These are phyloP conservation scores for Macrostomum lignano DNA, from an alignment of 1,140 invertebrate genomes.

Conservation along the genomic window DNA sequence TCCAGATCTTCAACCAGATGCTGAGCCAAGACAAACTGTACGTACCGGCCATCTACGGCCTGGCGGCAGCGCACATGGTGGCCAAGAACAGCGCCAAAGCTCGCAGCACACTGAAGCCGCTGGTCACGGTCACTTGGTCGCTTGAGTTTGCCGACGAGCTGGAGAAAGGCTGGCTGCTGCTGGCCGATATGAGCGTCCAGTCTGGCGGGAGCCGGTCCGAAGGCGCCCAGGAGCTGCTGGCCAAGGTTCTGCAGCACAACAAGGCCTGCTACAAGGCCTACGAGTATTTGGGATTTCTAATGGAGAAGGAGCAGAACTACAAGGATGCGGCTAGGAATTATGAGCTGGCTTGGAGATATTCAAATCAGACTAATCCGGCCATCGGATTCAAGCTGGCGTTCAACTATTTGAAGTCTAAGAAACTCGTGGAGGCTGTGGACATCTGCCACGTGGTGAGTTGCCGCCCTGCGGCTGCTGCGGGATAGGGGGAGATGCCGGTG, in stretches of 20 bases:
- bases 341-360: conserved; percentile 49
- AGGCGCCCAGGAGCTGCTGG: conserved; percentile 51
- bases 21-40: conserved; percentile 38
- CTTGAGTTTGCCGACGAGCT: conserved; percentile 75
- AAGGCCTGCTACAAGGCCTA: conserved; percentile 59
- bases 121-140: conserved; percentile 58
- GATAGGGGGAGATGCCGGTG: too few species aligned
- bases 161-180: conserved; percentile 65
- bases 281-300: conserved; percentile 53
- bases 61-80: conserved; percentile 54
- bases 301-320: conserved; percentile 70
- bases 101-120: conserved; percentile 61
- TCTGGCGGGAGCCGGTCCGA: conserved; percentile 20
- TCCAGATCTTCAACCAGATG: conserved; percentile 48
- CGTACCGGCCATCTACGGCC: conserved; percentile 57
- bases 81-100: conserved; percentile 60
- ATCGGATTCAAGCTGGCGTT: too few species aligned
- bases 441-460: too few species aligned
- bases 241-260: conserved; percentile 52
- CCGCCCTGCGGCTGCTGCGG: too few species aligned
- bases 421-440: too few species aligned
- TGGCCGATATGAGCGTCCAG: conserved; percentile 66
- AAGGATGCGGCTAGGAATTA: conserved; percentile 54
- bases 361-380: conserved; percentile 43
- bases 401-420: too few species aligned